Evolutionary conservation across 2,888 invertebrate genomes (phyloP).

Genomic region (Lottia gigantea): DNA sequence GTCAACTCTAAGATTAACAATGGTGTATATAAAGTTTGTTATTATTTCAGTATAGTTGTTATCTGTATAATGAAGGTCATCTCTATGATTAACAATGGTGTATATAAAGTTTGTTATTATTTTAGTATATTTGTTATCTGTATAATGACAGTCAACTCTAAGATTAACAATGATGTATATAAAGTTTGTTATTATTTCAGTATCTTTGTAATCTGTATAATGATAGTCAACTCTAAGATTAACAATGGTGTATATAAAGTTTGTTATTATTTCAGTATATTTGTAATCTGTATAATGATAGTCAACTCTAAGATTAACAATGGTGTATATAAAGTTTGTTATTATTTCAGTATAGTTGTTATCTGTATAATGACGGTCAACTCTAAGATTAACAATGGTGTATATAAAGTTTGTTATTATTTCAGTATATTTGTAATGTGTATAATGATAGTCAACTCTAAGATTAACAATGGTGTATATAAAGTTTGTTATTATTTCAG

Average conservation of each 20-base stretch:
- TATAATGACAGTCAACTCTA: no score
- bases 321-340: no score
- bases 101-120: not conserved
- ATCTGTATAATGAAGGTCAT: not conserved
- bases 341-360: not conserved
- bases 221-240: not conserved
- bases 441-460: no score
- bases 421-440: not conserved
- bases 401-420: not conserved
- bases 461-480: no score
- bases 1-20: no score
- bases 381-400: not conserved
- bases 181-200: not conserved
- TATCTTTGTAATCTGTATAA: constrained; percentile 2
- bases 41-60: not conserved
- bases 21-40: no score
- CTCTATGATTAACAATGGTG: no score
- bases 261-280: not conserved
- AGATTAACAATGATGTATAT: no score
- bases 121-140: not conserved
- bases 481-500: not conserved
- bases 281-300: no score
- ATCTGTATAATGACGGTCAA: constrained; percentile 1
- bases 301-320: no score
- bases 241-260: not conserved